Percentiles rank a stretch among this genome's conserved stretches.
Conservation (phyloP, 2,113 vertebrate genomes). For the Myocastor coypus region DNA sequence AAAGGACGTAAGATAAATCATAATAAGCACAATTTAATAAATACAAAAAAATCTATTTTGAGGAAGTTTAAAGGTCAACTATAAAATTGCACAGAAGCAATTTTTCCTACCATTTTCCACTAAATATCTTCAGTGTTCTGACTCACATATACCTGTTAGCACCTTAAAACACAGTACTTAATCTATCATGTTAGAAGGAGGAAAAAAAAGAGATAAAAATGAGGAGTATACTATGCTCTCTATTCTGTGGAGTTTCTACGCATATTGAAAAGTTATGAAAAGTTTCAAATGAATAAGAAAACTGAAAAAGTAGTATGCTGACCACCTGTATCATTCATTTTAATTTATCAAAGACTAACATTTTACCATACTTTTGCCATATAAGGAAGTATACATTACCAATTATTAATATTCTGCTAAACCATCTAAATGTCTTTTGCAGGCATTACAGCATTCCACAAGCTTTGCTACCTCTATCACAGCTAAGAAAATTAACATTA, state of each 20-base stretch:
- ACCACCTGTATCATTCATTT: not conserved
- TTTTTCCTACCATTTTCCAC: not conserved
- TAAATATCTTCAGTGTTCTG: not conserved
- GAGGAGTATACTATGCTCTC: not conserved
- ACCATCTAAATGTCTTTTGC: not conserved
- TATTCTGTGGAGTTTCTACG: not conserved
- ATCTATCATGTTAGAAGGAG: not conserved
- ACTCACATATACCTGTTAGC: not conserved
- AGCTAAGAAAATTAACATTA: constrained; percentile 16
- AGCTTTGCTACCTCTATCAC: not conserved
- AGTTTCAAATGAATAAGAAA: constrained; percentile 26
- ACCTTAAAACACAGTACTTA: not conserved
- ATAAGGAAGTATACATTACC: not conserved
- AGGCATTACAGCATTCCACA: not conserved
- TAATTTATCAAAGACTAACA: constrained; percentile 18
- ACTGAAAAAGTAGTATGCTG: not conserved
- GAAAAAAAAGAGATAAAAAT: not conserved
- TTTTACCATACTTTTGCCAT: constrained; percentile 27
- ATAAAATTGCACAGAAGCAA: not conserved
- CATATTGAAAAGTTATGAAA: not conserved
- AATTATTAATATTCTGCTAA: not conserved
- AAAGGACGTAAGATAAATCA: not conserved
- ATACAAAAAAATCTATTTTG: not conserved
- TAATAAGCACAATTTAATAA: not conserved
- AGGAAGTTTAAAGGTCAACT: not conserved